phyloP scores from a whole-genome alignment of 2,797 vertebrate genomes.

The Vultur gryphus region DNA sequence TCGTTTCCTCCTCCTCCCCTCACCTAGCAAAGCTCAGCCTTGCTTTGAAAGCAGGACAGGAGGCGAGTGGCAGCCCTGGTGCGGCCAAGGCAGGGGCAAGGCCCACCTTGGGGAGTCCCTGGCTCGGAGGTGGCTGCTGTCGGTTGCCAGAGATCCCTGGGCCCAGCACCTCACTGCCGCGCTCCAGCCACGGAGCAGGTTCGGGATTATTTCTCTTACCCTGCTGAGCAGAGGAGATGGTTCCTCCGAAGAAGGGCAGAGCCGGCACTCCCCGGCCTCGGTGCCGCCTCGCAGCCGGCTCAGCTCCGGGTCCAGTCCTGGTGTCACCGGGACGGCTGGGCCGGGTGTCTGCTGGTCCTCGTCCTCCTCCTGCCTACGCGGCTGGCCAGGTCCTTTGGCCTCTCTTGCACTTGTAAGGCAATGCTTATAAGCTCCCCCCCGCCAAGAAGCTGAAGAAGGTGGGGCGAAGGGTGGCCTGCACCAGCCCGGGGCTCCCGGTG shows the following conservation, averaged over 20 bases:
- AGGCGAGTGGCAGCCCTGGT: background rate
- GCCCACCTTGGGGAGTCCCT: background rate
- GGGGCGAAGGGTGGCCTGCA: background rate
- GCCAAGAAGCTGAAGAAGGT: background rate
- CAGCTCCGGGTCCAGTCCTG: background rate
- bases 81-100: background rate
- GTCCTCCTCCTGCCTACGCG: background rate
- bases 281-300: background rate
- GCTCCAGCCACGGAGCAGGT: background rate
- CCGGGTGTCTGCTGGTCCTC: background rate
- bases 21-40: background rate
- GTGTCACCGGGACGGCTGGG: accelerated
- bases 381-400: background rate
- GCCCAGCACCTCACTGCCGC: background rate
- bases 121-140: accelerated
- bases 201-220: background rate
- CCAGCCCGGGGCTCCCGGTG: background rate
- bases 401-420: background rate
- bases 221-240: background rate
- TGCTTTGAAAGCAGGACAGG: accelerated
- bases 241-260: background rate
- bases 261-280: background rate
- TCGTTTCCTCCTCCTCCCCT: background rate
- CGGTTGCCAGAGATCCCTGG: accelerated
- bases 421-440: background rate